Evolutionary conservation across 92 coral and sea anemone species (phyloP).

Genomic region (Metridium senile): DNA sequence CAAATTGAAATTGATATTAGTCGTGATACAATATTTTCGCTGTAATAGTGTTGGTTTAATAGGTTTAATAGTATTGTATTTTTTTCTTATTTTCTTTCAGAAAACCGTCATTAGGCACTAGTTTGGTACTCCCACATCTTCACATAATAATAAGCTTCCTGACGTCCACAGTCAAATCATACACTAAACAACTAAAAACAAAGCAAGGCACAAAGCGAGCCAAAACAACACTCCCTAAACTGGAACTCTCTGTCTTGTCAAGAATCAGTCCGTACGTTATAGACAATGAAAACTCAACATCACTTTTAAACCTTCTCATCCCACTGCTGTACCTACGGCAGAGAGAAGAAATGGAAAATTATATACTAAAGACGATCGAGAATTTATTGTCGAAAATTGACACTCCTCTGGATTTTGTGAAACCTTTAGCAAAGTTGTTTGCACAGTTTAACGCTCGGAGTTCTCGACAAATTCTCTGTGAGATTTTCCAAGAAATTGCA

Average conservation of each 20-base stretch:
- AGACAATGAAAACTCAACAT: constrained; percentile 71
- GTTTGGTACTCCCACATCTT: constrained; percentile 74
- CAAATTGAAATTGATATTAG: too few relatives aligned
- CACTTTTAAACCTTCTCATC: constrained; percentile 61
- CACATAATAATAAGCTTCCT: constrained; percentile 68
- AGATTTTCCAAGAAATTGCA: constrained; percentile 66
- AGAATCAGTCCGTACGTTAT: constrained; percentile 86
- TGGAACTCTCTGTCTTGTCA: constrained; percentile 88
- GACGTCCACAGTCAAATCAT: constrained; percentile 65
- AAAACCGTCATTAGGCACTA: constrained; percentile 40
- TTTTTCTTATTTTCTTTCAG: background rate
- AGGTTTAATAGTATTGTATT: background rate
- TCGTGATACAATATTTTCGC: too few relatives aligned
- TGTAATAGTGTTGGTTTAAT: too few relatives aligned
- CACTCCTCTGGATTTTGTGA: constrained; percentile 52
- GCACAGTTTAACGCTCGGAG: constrained; percentile 75
- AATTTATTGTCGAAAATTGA: constrained; percentile 71
- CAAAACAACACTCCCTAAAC: constrained; percentile 68
- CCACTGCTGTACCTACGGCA: constrained; percentile 71
- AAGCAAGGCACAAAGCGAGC: constrained; percentile 47
- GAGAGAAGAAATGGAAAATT: constrained; percentile 73
- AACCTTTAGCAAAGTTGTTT: constrained; percentile 73
- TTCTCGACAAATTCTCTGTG: constrained; percentile 81
- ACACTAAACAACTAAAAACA: constrained; percentile 47
- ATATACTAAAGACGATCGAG: constrained; percentile 67